phyloP scores from a whole-genome alignment of 2,797 vertebrate genomes.

The Acrossocheilus fasciatus region DNA sequence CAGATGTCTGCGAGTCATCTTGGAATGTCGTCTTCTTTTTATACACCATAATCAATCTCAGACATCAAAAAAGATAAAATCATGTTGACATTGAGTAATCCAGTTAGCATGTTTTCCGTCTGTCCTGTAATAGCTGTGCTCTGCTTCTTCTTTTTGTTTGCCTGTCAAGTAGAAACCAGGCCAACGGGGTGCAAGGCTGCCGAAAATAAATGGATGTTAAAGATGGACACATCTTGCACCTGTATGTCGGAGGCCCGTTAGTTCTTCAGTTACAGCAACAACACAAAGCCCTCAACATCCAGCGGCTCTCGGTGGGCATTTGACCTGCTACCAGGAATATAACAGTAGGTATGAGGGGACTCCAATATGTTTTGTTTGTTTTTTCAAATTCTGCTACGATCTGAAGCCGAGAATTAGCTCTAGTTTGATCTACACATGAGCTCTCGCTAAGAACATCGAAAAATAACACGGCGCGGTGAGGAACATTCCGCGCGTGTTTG shows the following conservation, averaged over 20 bases:
- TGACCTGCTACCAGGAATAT: slow-evolving; percentile 34
- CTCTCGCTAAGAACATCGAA: slow-evolving; percentile 59
- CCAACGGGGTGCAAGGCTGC: background rate
- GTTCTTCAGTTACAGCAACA: slow-evolving; percentile 46
- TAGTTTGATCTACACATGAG: slow-evolving; percentile 59
- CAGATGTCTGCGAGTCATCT: slow-evolving; percentile 32
- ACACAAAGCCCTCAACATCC: slow-evolving; percentile 10
- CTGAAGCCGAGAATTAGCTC: slow-evolving; percentile 48
- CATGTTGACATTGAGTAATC: slow-evolving; percentile 41
- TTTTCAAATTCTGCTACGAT: slow-evolving; percentile 49
- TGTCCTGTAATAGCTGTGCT: background rate
- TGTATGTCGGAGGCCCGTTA: background rate
- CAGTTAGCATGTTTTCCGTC: slow-evolving; percentile 14
- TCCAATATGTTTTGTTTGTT: slow-evolving; percentile 56
- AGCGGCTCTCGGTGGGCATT: slow-evolving; percentile 11
- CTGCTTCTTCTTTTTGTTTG: too few species aligned
- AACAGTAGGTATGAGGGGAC: slow-evolving; percentile 14
- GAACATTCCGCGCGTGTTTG: slow-evolving; percentile 66
- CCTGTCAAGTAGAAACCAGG: slow-evolving; percentile 10
- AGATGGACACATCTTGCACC: slow-evolving; percentile 28
- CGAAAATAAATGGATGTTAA: slow-evolving; percentile 15
- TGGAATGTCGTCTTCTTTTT: slow-evolving; percentile 47
- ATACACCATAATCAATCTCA: slow-evolving; percentile 48
- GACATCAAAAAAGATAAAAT: slow-evolving; percentile 58
- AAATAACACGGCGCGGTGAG: slow-evolving; percentile 55